phyloP scores from a whole-genome alignment of 2,113 vertebrate species.

The Elachura formosa region DNA sequence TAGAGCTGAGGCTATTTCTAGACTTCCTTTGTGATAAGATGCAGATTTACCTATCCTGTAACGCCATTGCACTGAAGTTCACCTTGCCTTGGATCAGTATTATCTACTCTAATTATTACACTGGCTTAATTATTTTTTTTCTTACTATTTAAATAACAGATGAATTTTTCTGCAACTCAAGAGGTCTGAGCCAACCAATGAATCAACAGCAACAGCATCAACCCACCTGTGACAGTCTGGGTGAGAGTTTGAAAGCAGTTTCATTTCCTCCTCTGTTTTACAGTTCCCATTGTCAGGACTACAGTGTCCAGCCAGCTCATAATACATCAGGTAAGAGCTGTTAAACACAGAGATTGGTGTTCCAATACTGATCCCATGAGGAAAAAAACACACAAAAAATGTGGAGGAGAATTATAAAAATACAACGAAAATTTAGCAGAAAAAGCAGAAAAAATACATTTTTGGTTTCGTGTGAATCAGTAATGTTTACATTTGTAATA shows the following conservation, averaged over 20 bases:
- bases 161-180: conserved; percentile 67
- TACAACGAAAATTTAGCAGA: neutral
- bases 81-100: neutral
- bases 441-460: neutral
- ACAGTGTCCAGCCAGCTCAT: conserved; percentile 66
- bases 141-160: conserved; percentile 57
- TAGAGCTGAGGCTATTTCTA: neutral
- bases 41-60: neutral
- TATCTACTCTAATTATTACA: neutral
- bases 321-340: conserved; percentile 80
- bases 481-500: neutral
- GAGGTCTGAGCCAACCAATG: conserved; percentile 63
- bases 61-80: accelerated
- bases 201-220: conserved; percentile 46
- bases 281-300: conserved; percentile 74
- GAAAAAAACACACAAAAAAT: neutral
- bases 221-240: conserved; percentile 45
- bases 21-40: neutral
- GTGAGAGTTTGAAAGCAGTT: conserved; percentile 63
- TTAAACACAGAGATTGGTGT: neutral
- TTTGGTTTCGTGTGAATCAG: neutral
- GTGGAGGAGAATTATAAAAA: neutral
- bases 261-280: conserved; percentile 69
- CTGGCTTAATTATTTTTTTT: neutral
- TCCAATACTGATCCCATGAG: neutral